Evolutionary conservation across 2,888 invertebrate genomes (phyloP), one percentile per base, ranked within the genome.

Genomic region (Germaria angustata): DNA sequence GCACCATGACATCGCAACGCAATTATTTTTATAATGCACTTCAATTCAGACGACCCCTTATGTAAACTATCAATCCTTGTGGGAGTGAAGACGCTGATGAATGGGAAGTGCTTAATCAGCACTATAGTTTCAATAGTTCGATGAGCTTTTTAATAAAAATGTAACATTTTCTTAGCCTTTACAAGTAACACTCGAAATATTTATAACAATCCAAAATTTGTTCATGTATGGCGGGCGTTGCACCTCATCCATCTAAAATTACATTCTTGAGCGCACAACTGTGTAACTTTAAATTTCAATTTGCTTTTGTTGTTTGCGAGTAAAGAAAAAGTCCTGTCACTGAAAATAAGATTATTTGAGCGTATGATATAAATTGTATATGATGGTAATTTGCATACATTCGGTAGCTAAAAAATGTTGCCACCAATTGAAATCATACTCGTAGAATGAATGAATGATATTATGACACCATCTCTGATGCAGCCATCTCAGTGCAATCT

Each of bases 321-420:
- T 22, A 44, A 66, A 66, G 39, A 57, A 66, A 41, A 22, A 80
- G 49, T 55, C 46, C 78, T 78, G 78, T 78, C 78, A 71, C 28
- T 71, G 55, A 22, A 55, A 71, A 57, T 65, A 55, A 71, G 55
- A 78, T 78, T 71, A 65, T 78, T 63, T 78, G 65, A 63, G 53
- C 55, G 59, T 57, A 57, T 65, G 77, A 78, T 68, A 71, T 71
- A 78, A 49, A 78, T 78, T 71, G 39, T 46, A 63, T 63, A 39
- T 55, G 71, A 55, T 55, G 22, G 78, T 46, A 78, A 78, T 78
- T 78, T 78, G 78, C 78, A 71, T 78, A 78, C 78, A 71, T 78
- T 78, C 78, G 78, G 78, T 71, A 78, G 78, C 78, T 71, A 57
- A 71, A 71, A 78, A 78, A 71, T 71, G 71, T 78, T 78, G 61